Evolutionary conservation across 2,888 invertebrate genomes (phyloP), one percentile per base, ranked within the genome.

Genomic region (Stenotaenia linearis): DNA sequence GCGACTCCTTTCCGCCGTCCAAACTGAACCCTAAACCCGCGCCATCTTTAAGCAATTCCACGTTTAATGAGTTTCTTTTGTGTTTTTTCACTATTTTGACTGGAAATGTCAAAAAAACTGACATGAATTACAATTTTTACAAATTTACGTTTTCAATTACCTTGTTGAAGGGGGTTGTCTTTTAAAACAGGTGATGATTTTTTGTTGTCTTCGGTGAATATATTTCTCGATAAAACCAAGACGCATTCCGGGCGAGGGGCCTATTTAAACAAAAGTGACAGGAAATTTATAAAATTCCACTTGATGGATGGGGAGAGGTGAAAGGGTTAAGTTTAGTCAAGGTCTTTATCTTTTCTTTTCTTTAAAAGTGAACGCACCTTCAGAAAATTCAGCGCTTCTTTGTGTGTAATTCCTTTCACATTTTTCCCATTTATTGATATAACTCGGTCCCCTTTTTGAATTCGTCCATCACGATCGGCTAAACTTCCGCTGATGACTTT

Each of bases 21-120:
- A 97, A 90, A 84, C 96, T 96, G 87, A 97, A 96, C 78, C 97
- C 97, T 80, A 97, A 90, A 5, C 97, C 97, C 82, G 94, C 92
- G 81, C 94, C 95, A 84, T 93, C 93, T 86, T 92, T 92, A 80
- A 85, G 84, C 69, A 90, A 86, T n/a, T 40, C 40, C 10, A 40
- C 40, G 12, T 6, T 40, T 40, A 40, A 40, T 15, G 40, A 40
- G 9, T 40, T 7, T 15, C 40, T 40, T 40, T 40, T 7, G 12
- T 89, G 87, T 74, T 90, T 82, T 69, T 86, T 85, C 79, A 86
- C 82, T 85, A 90, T 82, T 84, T 91, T 88, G 86, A 91, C 88
- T 89, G 91, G 85, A 86, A 40, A 81, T 81, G 12, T 82, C 80
- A 23, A 79, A 77, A 82, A 79, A 18, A 79, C 78, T 1, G n/a